These are phyloP conservation scores for Himalopsyche tibetana DNA, from an alignment of 2,888 invertebrate genomes.

Conservation along the genomic window DNA sequence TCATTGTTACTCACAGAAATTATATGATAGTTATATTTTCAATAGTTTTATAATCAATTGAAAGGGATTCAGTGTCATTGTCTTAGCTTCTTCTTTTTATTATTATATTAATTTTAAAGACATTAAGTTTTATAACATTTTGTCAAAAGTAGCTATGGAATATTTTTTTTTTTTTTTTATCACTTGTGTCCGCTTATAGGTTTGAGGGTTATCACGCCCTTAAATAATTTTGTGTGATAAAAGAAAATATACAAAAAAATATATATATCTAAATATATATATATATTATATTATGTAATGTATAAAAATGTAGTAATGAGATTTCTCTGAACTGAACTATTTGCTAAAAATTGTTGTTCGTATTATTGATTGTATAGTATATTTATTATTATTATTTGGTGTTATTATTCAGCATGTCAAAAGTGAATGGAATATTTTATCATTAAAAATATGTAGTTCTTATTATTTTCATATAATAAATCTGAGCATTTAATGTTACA, in stretches of 20 bases:
- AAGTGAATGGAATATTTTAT: slow-evolving; percentile 37
- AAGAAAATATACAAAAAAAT: slow-evolving; percentile 33
- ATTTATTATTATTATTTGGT: slow-evolving; percentile 23
- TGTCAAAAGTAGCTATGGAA: slow-evolving; percentile 17
- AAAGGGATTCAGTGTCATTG: slow-evolving; percentile 15
- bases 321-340: slow-evolving; percentile 52
- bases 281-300: slow-evolving; percentile 46
- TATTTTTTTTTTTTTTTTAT: slow-evolving; percentile 6
- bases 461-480: slow-evolving; percentile 36
- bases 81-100: not conserved
- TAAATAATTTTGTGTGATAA: slow-evolving; percentile 45
- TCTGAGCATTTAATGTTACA: slow-evolving; percentile 49
- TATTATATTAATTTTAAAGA: not conserved
- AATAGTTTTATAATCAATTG: too few relatives aligned
- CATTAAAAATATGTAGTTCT: slow-evolving; percentile 37
- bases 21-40: too few relatives aligned
- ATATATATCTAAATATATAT: slow-evolving; percentile 45
- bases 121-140: not conserved
- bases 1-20: too few relatives aligned
- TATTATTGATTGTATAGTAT: not conserved
- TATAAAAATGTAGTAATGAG: slow-evolving; percentile 38
- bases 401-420: not conserved
- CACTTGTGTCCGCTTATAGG: slow-evolving; percentile 56
- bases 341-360: slow-evolving; percentile 4
- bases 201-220: slow-evolving; percentile 41